phyloP scores from a whole-genome alignment of 2,888 invertebrate genomes.

The Amiota mariae region DNA sequence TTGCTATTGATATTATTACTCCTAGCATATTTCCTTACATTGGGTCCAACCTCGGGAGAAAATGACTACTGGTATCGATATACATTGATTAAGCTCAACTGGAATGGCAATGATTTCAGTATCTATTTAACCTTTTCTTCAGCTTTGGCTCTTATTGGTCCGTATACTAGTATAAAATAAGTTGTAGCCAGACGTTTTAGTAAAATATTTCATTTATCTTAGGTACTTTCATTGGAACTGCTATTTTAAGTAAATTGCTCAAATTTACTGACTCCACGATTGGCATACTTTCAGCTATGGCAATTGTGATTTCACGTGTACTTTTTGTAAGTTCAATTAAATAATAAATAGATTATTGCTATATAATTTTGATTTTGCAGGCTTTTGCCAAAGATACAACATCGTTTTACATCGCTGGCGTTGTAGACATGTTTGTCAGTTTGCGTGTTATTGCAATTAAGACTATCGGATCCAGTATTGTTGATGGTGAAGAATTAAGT shows the following conservation, averaged over 20 bases:
- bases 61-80: constrained; percentile 71
- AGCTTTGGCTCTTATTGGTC: constrained; percentile 63
- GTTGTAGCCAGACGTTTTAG: too few species aligned
- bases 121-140: constrained; percentile 69
- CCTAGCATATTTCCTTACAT: constrained; percentile 66
- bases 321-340: constrained; percentile 65
- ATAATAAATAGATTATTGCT: background rate
- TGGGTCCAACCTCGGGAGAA: constrained; percentile 70
- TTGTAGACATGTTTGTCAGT: constrained; percentile 71
- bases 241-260: constrained; percentile 69
- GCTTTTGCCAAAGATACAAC: constrained; percentile 65
- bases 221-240: constrained; percentile 73
- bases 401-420: constrained; percentile 67
- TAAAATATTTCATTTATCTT: background rate
- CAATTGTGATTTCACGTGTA: constrained; percentile 67
- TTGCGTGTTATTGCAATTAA: constrained; percentile 71
- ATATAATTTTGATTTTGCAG: constrained; percentile 46
- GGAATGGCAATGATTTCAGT: constrained; percentile 71
- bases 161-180: background rate
- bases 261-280: constrained; percentile 70
- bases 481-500: constrained; percentile 71
- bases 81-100: constrained; percentile 67
- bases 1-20: constrained; percentile 64
- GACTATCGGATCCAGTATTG: constrained; percentile 70
- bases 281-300: constrained; percentile 68